Base-by-base conservation (phyloP, 2,113 vertebrate species). In the Seriola aureovittata region DNA sequence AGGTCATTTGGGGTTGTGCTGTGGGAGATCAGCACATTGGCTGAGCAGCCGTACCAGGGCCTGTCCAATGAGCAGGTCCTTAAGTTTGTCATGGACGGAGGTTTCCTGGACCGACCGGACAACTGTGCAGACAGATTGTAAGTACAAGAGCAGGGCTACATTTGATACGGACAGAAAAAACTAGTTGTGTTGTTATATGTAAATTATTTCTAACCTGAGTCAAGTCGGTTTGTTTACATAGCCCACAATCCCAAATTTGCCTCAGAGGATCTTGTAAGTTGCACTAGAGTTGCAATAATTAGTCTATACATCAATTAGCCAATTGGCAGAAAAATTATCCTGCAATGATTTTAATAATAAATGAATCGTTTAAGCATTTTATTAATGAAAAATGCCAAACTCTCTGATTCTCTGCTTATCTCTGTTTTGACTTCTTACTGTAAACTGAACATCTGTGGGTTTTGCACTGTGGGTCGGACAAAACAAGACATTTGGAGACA, bases 1-100 rank as follows among this genome's bases (percentile, higher is more conserved):
- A 99, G 98, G 98, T 99, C 98, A 0, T 99, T 99, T 2, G 98
- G 98, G 0, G 98, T 99, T 11, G 98, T 99, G 66, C 96, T 99
- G 48, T 99, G 98, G 98, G 98, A 99, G 90, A 97, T 99, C 67
- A 98, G 97, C 92, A 99, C 97, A 4, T 88, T 99, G 65, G 97
- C 98, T 0, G 98, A 99, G 83, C 98, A 99, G 94, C 98, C 98
- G 0, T 99, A 99, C 91, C 98, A 99, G 92, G 98, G 98, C 1
- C 94, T 99, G 80, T 99, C 98, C 69, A 99, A 99, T 0, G 98
- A 99, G 75, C 98, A 99, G 93, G 98, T 99, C 91, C 94, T 99
- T 9, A 99, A 99, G 84, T 99, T 98, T 38, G 97, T 99, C 16
- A 99, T 99, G 98, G 98, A 99, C 4, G 98, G 98, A 81, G 97